Evolutionary conservation across 2,113 vertebrate species (phyloP).

Genomic region (Thinocorus orbignyianus): DNA sequence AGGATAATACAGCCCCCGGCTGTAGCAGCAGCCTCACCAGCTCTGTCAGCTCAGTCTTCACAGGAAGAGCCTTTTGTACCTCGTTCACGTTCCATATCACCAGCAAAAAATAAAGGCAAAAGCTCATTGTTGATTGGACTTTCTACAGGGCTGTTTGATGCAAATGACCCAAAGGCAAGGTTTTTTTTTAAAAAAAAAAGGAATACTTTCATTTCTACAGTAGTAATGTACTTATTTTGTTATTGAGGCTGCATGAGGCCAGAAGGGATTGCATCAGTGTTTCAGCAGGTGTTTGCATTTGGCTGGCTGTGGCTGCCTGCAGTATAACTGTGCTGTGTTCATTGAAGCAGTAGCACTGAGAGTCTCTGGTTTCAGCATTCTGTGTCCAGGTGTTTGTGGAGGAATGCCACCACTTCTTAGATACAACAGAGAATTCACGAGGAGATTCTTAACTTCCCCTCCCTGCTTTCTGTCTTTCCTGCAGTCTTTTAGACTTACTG

Average conservation of each 20-base stretch:
- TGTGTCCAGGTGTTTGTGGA: not conserved
- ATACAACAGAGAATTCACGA: not conserved
- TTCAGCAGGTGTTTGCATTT: not conserved
- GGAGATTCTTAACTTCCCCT: not conserved
- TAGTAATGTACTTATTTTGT: not conserved
- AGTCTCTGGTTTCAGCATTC: not conserved
- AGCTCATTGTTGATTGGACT: conserved; percentile 88
- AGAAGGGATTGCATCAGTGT: not conserved
- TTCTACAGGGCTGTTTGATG: conserved; percentile 93
- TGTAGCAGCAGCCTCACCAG: conserved; percentile 72
- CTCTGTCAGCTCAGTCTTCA: conserved; percentile 86
- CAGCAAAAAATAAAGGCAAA: conserved; percentile 83
- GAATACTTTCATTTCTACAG: not conserved
- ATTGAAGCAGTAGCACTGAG: not conserved
- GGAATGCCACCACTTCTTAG: not conserved
- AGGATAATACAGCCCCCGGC: conserved; percentile 78
- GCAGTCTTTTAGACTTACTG: not conserved
- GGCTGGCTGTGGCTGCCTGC: not conserved
- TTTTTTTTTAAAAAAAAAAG: not conserved
- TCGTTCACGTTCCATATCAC: conserved; percentile 87
- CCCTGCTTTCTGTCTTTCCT: not conserved
- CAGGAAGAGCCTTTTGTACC: conserved; percentile 83
- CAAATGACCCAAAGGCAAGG: conserved; percentile 95
- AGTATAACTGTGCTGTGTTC: not conserved
- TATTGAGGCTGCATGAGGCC: not conserved